These are phyloP conservation scores for Pao palembangensis DNA, from an alignment of 2,113 vertebrate species.

Conservation along the genomic window DNA sequence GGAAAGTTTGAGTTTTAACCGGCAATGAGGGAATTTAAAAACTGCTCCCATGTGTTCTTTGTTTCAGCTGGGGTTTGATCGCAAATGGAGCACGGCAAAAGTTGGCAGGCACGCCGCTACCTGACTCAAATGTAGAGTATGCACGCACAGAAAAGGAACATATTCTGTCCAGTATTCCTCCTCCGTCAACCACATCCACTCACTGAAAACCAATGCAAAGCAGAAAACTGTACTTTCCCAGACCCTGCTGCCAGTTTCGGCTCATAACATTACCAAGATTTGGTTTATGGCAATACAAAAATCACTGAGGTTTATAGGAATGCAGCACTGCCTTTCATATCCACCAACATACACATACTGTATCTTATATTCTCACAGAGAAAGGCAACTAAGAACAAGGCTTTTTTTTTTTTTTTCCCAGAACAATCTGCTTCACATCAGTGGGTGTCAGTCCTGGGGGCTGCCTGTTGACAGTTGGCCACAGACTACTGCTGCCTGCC, in stretches of 20 bases:
- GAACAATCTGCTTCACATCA: conserved; percentile 32
- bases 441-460: conserved; percentile 14
- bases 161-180: conserved; percentile 29
- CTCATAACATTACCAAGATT: conserved; percentile 48
- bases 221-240: conserved; percentile 56
- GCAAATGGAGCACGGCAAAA: conserved; percentile 71
- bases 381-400: conserved; percentile 28
- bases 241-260: conserved; percentile 44
- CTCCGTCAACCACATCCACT: conserved; percentile 50
- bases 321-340: conserved; percentile 22
- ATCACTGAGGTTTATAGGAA: conserved; percentile 40
- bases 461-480: neutral
- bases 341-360: conserved; percentile 19
- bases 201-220: conserved; percentile 44
- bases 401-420: conserved; percentile 39
- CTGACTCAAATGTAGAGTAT: conserved; percentile 12
- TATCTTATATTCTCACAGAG: conserved; percentile 19
- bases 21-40: conserved; percentile 51
- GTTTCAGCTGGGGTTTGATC: conserved; percentile 67
- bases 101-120: conserved; percentile 43
- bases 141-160: conserved; percentile 8
- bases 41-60: conserved; percentile 70
- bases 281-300: conserved; percentile 50
- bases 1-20: conserved; percentile 53
- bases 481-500: conserved; percentile 24